phyloP scores from a whole-genome alignment of 2,797 vertebrate genomes.

The Channallabes apus region DNA sequence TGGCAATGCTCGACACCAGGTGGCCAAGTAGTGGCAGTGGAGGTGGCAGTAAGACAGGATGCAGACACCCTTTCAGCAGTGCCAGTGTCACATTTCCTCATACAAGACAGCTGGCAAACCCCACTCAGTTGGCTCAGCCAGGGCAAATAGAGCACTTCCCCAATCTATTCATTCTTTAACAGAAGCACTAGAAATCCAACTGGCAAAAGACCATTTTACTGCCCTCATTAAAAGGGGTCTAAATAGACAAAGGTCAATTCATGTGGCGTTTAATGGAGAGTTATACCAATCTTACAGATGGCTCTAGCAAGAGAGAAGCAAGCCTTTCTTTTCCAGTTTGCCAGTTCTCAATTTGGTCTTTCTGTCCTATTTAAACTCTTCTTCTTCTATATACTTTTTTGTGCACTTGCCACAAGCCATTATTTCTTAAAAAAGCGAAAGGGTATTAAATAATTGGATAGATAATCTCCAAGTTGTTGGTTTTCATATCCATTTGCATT shows the following conservation, averaged over 20 bases:
- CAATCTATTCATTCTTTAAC: constrained; percentile 61
- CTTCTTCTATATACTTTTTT: constrained; percentile 30
- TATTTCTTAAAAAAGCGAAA: constrained; percentile 13
- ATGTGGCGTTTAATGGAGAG: constrained; percentile 59
- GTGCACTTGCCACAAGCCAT: constrained; percentile 19
- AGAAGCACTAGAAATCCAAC: constrained; percentile 58
- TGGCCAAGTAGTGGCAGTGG: constrained; percentile 8
- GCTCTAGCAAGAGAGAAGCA: constrained; percentile 46
- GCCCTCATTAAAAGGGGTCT: constrained; percentile 53
- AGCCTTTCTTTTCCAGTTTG: constrained; percentile 38
- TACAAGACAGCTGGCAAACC: constrained; percentile 67
- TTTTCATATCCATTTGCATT: background rate
- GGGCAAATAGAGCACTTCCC: constrained; percentile 62
- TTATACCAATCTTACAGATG: constrained; percentile 47
- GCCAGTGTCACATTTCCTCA: constrained; percentile 25
- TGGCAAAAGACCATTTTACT: constrained; percentile 57
- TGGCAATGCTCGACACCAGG: background rate
- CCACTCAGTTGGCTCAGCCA: constrained; percentile 61
- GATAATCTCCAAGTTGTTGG: background rate
- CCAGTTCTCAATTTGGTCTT: constrained; percentile 37
- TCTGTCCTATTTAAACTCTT: constrained; percentile 45
- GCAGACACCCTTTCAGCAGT: constrained; percentile 34
- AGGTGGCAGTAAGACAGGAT: constrained; percentile 40
- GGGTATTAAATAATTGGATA: constrained; percentile 14
- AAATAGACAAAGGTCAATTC: constrained; percentile 66